Evolutionary conservation across 2,888 invertebrate species (phyloP), one percentile per base, ranked within the genome.

Genomic region (Orthosia incerta): DNA sequence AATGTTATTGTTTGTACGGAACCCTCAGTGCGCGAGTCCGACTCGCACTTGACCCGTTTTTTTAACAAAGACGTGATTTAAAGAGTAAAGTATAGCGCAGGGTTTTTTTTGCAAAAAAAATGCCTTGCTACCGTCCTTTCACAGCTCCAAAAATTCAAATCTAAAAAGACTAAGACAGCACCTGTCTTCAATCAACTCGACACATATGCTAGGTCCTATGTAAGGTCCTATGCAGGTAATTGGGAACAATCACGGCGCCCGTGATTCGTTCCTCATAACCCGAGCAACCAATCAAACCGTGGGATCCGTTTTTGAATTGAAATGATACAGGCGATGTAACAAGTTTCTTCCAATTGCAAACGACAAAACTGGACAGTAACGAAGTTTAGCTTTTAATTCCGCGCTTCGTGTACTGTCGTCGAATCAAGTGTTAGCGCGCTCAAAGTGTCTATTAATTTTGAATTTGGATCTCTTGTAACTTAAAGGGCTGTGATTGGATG

Each of bases 371-470:
- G 92, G 88, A 87, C 89, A 88, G 92, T 94, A 95, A 96, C 96
- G 95, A 95, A 94, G 92, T 95, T 95, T 92, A 93, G 94, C 93
- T 93, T 94, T 95, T 95, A 95, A 95, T 95, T 94, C 92, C 92
- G 87, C 89, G 90, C 89, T 87, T 87, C 80, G 86, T 76, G 89
- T 88, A 89, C 89, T 79, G 83, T 87, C 79, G 76, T 18, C 56
- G 75, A 74, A 71, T 60, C 68, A 86, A 87, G 76, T 83, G 81
- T 65, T 74, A 60, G 65, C 66, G n/a, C 71, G 71, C 12, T 59
- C n/a, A 64, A 51, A 61, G 46, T 57, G 51, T 45, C 62, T 20
- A 51, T 74, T 60, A 55, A 83, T 80, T 70, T 79, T 3, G 56
- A 69, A 82, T 26, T 57, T n/a, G 12, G 23, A 31, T 66, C 31